Evolutionary conservation across 2,113 vertebrate species (phyloP), one percentile per base, ranked within the genome.

Genomic region (Arizona elegans): DNA sequence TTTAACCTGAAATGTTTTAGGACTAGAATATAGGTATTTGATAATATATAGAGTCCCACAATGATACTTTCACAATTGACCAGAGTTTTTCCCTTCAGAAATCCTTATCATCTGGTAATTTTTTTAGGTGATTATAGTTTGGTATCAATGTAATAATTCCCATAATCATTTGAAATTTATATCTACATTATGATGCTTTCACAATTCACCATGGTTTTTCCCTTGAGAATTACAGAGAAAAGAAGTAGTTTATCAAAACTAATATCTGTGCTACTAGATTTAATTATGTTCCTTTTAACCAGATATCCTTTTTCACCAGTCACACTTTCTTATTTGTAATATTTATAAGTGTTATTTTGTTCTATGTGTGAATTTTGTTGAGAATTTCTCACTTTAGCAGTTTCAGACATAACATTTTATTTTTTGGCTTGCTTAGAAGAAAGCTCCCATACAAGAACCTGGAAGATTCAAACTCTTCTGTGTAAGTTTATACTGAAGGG

Each of bases 291-390:
- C 88, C 11, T 86, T 93, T 91, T 58, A 55, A 59, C 90, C 21
- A 90, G 0, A 13, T 0, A 1, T 65, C 93, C 8, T 8, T 15
- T 38, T 3, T 53, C 81, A 2, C 1, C 47, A 92, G 0, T 0
- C 0, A 0, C 8, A 3, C 7, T 93, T 91, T 92, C 3, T 21
- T 93, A n/a, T 4, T 86, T 11, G 12, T 26, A 87, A 1, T 0
- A 0, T 3, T 87, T 9, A 91, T 47, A 91, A 26, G 75, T 91
- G 11, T 8, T 2, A 86, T 29, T 93, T 88, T 88, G 5, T 50
- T 70, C 58, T 88, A 70, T 93, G 24, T 47, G 75, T 93, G 3
- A 0, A 5, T 95, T 92, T 90, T 94, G 5, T 5, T 89, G 47
- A 12, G 43, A 8, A 0, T 1, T 81, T 81, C 33, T 81, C 75